These are phyloP conservation scores for Corythornis leucogaster DNA, from an alignment of 2,797 vertebrate genomes.

Conservation along the genomic window DNA sequence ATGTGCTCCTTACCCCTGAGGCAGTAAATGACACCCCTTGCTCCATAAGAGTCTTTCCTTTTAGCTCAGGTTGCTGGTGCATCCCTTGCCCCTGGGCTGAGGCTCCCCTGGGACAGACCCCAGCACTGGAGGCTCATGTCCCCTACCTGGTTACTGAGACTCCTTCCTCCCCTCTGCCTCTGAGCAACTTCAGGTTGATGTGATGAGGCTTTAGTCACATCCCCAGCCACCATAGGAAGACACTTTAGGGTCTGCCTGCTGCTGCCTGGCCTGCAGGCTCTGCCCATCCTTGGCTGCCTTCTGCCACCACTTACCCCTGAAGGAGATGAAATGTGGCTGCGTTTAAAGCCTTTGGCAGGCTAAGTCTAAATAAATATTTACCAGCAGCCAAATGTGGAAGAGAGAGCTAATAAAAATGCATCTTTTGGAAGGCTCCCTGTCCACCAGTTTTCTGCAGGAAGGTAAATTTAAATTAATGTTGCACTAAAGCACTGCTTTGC, in stretches of 20 bases:
- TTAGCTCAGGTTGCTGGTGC: not conserved
- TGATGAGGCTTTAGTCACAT: not conserved
- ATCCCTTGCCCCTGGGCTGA: not conserved
- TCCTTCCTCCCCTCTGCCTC: accelerated
- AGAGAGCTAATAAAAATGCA: constrained; percentile 38
- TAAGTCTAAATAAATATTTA: constrained; percentile 51
- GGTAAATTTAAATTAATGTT: constrained; percentile 39
- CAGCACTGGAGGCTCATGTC: accelerated
- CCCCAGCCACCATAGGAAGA: not conserved
- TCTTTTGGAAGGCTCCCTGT: constrained; percentile 24
- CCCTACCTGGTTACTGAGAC: accelerated
- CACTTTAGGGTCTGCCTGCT: not conserved
- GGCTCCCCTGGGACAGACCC: not conserved
- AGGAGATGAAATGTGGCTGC: not conserved
- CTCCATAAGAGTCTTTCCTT: not conserved
- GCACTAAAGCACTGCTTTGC: not conserved
- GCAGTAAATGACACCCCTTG: not conserved
- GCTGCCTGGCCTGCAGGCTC: not conserved
- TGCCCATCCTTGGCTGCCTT: not conserved
- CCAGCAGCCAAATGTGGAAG: not conserved
- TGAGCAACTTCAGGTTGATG: not conserved
- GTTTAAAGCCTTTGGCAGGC: constrained; percentile 29
- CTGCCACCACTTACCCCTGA: not conserved
- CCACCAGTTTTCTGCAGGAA: not conserved
- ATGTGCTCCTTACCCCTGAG: not conserved